Conservation (phyloP, 2,888 invertebrate species). For the Strigamia crassipes region DNA sequence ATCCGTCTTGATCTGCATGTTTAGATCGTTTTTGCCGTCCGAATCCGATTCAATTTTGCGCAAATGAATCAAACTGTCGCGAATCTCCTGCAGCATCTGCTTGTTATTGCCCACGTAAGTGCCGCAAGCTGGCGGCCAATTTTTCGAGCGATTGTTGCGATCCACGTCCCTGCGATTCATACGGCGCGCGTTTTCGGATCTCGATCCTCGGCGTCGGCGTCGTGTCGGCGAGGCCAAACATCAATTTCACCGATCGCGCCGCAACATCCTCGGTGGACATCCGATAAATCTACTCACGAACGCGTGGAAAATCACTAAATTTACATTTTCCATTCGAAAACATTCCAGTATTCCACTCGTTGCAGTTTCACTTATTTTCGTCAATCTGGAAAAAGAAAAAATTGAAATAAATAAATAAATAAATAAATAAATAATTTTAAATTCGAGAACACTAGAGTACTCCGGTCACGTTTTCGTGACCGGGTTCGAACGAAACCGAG, state of each 20-base stretch:
- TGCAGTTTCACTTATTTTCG: no score
- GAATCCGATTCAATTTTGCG: slow-evolving; percentile 50
- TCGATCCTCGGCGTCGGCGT: not conserved
- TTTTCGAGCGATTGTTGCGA: slow-evolving; percentile 44
- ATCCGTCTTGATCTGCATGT: slow-evolving; percentile 48
- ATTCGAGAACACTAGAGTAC: no score
- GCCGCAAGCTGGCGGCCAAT: slow-evolving; percentile 49
- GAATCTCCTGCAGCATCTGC: slow-evolving; percentile 55
- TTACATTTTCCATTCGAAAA: no score
- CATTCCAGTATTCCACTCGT: no score
- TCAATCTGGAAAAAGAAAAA: no score
- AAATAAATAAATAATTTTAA: no score
- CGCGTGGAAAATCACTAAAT: no score
- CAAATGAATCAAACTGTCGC: slow-evolving; percentile 55
- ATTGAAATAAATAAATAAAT: no score
- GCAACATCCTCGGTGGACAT: not conserved
- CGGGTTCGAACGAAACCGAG: no score
- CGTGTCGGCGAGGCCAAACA: not conserved
- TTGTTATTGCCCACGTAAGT: slow-evolving; percentile 55
- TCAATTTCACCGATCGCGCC: not conserved
- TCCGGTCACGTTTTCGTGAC: no score
- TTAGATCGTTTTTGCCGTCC: not conserved
- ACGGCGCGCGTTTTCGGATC: slow-evolving; percentile 52
- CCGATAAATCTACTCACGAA: not conserved
- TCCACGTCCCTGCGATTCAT: slow-evolving; percentile 50